Evolutionary conservation across 2,888 invertebrate genomes (phyloP), one percentile per base, ranked within the genome.

Genomic region (Lasioglossum figueresi): DNA sequence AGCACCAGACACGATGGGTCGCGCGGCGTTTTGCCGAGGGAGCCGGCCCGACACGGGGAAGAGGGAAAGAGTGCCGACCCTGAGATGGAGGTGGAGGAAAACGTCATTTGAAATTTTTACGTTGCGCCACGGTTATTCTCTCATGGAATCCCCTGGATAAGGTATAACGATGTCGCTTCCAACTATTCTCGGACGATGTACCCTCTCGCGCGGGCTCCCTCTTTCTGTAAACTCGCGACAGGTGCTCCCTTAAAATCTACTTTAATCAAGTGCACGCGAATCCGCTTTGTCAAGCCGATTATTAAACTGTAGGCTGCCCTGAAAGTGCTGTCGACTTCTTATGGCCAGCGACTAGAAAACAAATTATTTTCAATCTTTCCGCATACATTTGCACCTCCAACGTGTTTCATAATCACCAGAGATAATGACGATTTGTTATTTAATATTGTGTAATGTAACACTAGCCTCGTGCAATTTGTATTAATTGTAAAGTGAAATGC

Each of bases 1-100:
- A 90, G 90, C 89, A 88, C 87, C 84, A 88, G 85, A 90, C 89
- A 92, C 91, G 91, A 91, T 90, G 88, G 86, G 87, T 88, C 87
- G 91, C 88, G 82, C 87, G 88, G 86, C 89, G 89, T 92, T 91
- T 91, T 88, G 83, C 83, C 81, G 86, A 77, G 81, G 86, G 82
- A 83, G 85, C 37, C 16, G 31, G 27, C 12, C n/a, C n/a, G 73
- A 27, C 19, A 78, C 40, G 48, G 82, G 19, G 79, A 80, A 56
- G 40, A n/a, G 84, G 76, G 63, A 48, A 72, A 59, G 77, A 80
- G 81, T 37, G 72, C 73, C 68, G 79, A 75, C 72, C 75, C n/a
- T n/a, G 78, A 79, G 84, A 82, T 73, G 78, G 81, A 66, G 80
- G 76, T 70, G 79, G 78, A 74, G 84, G 79, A 77, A 87, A 89